Evolutionary conservation across 1,140 invertebrate genomes (phyloP).

Genomic region (Euglossa dilemma): DNA sequence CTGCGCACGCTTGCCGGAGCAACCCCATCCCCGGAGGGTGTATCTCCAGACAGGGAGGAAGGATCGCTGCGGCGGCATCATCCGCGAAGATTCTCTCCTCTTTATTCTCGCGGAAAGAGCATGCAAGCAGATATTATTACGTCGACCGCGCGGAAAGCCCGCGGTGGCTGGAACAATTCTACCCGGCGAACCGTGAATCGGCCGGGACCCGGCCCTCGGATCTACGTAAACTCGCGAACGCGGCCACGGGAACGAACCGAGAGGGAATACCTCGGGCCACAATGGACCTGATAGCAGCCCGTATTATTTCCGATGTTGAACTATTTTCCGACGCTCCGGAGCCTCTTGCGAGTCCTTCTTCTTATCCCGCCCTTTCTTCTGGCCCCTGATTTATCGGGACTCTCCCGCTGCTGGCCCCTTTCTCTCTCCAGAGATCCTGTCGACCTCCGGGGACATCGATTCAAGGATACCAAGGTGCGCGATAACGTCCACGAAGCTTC

Average conservation of each 20-base stretch:
- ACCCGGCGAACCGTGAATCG: slow-evolving; percentile 45
- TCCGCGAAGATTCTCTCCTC: background rate
- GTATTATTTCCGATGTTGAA: slow-evolving; percentile 4
- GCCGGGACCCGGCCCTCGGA: slow-evolving; percentile 4
- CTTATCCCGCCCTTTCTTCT: background rate
- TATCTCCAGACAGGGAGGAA: background rate
- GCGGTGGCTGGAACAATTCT: slow-evolving; percentile 27
- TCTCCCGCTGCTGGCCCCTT: background rate
- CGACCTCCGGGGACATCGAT: background rate
- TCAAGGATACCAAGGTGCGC: too few species aligned
- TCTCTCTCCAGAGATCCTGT: too few species aligned
- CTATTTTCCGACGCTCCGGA: background rate
- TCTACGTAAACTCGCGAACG: slow-evolving; percentile 32
- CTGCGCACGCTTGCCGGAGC: too few species aligned
- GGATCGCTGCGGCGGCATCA: background rate
- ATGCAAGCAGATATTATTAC: slow-evolving; percentile 20
- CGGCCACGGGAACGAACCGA: background rate
- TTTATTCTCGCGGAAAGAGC: background rate
- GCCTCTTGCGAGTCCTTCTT: background rate
- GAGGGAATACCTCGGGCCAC: background rate
- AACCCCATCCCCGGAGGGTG: background rate
- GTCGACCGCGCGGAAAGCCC: slow-evolving; percentile 19
- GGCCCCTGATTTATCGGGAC: background rate
- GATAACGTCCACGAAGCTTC: too few species aligned
- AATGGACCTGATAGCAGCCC: background rate